A percentile compares a stretch with the other conserved stretches of the same genome.
These are phyloP conservation scores for Rhipidura dahli DNA, from an alignment of 2,113 vertebrate species.

Conservation along the genomic window DNA sequence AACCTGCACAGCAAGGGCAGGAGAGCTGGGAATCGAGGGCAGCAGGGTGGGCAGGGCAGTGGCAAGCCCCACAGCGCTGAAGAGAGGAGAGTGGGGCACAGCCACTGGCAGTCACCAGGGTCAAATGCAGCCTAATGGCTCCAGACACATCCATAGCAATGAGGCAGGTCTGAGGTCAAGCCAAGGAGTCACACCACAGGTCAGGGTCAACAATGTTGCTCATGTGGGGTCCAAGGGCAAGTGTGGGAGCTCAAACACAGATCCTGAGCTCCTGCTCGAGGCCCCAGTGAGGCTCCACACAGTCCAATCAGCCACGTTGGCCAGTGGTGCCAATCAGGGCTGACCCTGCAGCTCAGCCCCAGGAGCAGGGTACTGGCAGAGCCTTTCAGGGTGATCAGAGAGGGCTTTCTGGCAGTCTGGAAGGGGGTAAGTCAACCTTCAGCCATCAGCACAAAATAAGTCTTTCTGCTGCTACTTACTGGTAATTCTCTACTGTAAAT, in stretches of 20 bases:
- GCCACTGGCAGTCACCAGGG: neutral
- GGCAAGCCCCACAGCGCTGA: fast-evolving
- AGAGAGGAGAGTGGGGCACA: neutral
- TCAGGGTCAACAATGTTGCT: neutral
- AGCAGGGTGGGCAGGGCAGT: neutral
- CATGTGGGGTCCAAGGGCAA: neutral
- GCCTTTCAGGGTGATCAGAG: neutral
- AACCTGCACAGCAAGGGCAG: neutral
- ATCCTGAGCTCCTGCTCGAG: fast-evolving
- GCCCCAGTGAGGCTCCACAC: fast-evolving
- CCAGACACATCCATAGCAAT: neutral
- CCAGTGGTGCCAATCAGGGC: fast-evolving
- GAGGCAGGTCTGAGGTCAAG: slow-evolving; percentile 16
- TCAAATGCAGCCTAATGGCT: neutral
- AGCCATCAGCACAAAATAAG: neutral
- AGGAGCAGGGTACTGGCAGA: neutral
- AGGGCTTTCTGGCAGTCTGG: neutral
- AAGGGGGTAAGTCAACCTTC: neutral
- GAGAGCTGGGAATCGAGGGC: fast-evolving
- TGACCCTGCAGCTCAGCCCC: neutral
- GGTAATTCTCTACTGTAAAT: neutral
- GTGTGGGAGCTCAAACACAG: neutral
- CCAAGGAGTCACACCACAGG: neutral
- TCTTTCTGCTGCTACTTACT: neutral
- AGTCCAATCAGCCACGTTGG: neutral